phyloP scores from a whole-genome alignment of 64 coral and sea anemone species.

The Actinia equina region DNA sequence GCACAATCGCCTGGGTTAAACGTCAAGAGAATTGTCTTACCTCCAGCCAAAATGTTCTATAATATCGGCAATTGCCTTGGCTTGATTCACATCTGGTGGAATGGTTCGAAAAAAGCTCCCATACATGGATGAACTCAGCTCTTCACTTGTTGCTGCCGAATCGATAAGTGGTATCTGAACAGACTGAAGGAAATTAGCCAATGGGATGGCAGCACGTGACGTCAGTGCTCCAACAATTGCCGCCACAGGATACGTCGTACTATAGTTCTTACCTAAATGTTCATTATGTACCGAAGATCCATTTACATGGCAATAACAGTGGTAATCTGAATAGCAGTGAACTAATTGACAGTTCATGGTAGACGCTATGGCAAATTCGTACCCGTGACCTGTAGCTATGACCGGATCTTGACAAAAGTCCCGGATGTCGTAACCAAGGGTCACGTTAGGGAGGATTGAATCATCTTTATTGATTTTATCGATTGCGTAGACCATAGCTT shows the following conservation, averaged over 20 bases:
- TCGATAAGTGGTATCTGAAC: slow-evolving; percentile 36
- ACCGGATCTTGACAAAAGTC: slow-evolving; percentile 48
- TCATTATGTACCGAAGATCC: not conserved
- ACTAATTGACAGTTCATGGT: slow-evolving; percentile 19
- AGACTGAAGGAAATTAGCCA: slow-evolving; percentile 37
- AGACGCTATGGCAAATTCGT: slow-evolving; percentile 29
- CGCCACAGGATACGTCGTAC: not conserved
- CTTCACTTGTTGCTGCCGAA: slow-evolving; percentile 36
- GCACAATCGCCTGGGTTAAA: too few relatives aligned
- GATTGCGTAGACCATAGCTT: not conserved
- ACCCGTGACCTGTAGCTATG: slow-evolving; percentile 27
- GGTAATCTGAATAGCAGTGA: not conserved
- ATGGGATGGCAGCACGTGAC: slow-evolving; percentile 25
- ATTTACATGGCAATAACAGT: not conserved
- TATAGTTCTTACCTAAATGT: not conserved
- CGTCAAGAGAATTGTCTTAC: not conserved
- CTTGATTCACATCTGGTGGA: slow-evolving; percentile 35
- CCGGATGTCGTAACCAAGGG: slow-evolving; percentile 49
- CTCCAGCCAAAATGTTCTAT: slow-evolving; percentile 44
- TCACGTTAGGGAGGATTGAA: slow-evolving; percentile 26
- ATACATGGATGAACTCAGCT: slow-evolving; percentile 35
- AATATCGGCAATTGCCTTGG: slow-evolving; percentile 37
- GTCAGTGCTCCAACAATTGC: slow-evolving; percentile 36
- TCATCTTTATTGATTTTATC: slow-evolving; percentile 29
- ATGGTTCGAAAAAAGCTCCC: slow-evolving; percentile 47